Percentiles rank a stretch among this genome's conserved stretches.
Evolutionary conservation across 2,113 vertebrate species (phyloP).

Genomic region (Bufo bufo): DNA sequence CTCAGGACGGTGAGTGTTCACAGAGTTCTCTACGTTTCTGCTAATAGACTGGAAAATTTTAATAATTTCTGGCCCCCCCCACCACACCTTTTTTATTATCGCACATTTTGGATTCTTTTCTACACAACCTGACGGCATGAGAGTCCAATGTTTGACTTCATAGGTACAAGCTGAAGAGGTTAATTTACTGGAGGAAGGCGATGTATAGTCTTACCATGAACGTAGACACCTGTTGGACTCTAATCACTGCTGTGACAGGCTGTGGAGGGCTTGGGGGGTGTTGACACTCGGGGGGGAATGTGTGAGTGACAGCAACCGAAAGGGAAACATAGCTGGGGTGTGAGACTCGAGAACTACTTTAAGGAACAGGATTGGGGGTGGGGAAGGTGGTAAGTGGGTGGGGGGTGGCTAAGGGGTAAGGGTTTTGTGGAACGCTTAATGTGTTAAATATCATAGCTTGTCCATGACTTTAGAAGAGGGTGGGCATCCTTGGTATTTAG

Average conservation of each 20-base stretch:
- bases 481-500: neutral
- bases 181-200: neutral
- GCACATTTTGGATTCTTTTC: neutral
- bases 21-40: neutral
- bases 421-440: neutral
- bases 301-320: slow-evolving; percentile 23
- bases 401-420: neutral
- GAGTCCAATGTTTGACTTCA: neutral
- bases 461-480: neutral
- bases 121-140: neutral
- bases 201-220: neutral
- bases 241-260: slow-evolving; percentile 3
- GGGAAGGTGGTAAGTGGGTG: neutral
- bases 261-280: neutral
- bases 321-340: slow-evolving; percentile 32
- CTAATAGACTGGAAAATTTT: neutral
- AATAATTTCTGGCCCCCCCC: neutral
- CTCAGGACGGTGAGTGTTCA: slow-evolving; percentile 85
- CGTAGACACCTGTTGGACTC: slow-evolving; percentile 40
- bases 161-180: slow-evolving; percentile 1
- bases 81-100: neutral
- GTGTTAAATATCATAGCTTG: slow-evolving; percentile 21
- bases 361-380: slow-evolving; percentile 16
- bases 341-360: slow-evolving; percentile 38
- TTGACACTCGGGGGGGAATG: neutral